Percentiles rank a stretch among this genome's conserved stretches.
Evolutionary conservation across 2,888 invertebrate genomes (phyloP).

Genomic region (Tiphia femorata): DNA sequence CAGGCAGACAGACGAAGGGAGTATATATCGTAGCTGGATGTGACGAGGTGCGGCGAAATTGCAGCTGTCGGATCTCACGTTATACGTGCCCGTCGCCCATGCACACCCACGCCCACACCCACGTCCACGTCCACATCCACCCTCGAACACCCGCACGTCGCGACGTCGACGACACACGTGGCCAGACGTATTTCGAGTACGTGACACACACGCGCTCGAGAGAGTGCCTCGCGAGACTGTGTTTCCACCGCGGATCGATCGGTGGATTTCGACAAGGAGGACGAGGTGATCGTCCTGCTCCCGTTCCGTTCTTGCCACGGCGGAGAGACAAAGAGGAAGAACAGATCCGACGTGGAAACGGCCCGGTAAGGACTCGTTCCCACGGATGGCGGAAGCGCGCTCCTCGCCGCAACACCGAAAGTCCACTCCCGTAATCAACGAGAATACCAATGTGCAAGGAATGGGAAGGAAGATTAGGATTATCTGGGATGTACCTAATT

Average conservation of each 20-base stretch:
- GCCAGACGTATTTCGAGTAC: not conserved
- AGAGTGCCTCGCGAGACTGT: not conserved
- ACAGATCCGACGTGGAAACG: not conserved
- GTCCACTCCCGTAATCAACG: constrained; percentile 2
- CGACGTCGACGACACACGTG: not conserved
- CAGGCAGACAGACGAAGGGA: not conserved
- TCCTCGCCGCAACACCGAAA: not conserved
- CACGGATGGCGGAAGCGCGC: not conserved
- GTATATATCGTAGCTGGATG: constrained; percentile 4
- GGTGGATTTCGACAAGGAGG: constrained; percentile 4
- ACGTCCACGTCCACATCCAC: constrained; percentile 6
- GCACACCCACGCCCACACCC: not conserved
- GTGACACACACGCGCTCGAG: not conserved
- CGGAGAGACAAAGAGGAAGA: not conserved
- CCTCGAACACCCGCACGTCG: not conserved
- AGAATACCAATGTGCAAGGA: not conserved
- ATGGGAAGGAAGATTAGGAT: not conserved
- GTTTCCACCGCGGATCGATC: constrained; percentile 2
- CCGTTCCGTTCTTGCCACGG: not conserved
- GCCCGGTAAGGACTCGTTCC: not conserved
- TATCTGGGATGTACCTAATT: not conserved
- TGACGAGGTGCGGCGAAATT: constrained; percentile 44
- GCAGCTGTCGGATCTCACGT: constrained; percentile 44
- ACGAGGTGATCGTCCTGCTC: constrained; percentile 1
- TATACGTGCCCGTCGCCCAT: constrained; percentile 25